phyloP scores from a whole-genome alignment of 2,797 vertebrate genomes.

The Manis crassicaudata region DNA sequence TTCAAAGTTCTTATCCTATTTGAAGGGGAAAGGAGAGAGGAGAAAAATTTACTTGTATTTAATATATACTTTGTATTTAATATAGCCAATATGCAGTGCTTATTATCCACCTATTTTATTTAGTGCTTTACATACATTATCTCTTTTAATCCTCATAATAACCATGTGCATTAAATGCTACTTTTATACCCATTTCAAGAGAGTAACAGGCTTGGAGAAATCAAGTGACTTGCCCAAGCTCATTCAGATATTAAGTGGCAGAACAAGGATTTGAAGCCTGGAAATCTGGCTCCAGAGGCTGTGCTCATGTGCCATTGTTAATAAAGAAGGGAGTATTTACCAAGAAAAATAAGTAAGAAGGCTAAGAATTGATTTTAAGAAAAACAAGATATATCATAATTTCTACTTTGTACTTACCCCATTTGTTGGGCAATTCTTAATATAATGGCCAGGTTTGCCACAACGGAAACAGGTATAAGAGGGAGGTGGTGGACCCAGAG shows the following conservation, averaged over 20 bases:
- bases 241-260: not conserved
- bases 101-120: not conserved
- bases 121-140: not conserved
- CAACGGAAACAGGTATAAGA: slow-evolving; percentile 97
- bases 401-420: slow-evolving; percentile 88
- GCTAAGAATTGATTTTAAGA: not conserved
- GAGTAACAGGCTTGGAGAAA: not conserved
- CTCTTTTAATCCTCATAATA: not conserved
- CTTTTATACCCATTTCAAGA: not conserved
- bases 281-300: not conserved
- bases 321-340: not conserved
- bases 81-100: not conserved
- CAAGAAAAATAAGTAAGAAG: not conserved
- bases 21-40: slow-evolving; percentile 21
- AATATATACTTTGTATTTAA: not conserved
- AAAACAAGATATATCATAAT: not conserved
- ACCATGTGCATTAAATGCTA: not conserved
- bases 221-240: not conserved
- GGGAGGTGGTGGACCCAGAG: slow-evolving; percentile 90
- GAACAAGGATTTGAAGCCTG: not conserved
- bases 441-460: slow-evolving; percentile 96
- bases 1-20: slow-evolving; percentile 95
- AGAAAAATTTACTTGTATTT: slow-evolving; percentile 1
- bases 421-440: slow-evolving; percentile 95
- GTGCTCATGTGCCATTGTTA: not conserved